Percentiles rank a stretch among this genome's conserved stretches.
phyloP scores from a whole-genome alignment of 1,140 invertebrate species.

The Diprion similis region DNA sequence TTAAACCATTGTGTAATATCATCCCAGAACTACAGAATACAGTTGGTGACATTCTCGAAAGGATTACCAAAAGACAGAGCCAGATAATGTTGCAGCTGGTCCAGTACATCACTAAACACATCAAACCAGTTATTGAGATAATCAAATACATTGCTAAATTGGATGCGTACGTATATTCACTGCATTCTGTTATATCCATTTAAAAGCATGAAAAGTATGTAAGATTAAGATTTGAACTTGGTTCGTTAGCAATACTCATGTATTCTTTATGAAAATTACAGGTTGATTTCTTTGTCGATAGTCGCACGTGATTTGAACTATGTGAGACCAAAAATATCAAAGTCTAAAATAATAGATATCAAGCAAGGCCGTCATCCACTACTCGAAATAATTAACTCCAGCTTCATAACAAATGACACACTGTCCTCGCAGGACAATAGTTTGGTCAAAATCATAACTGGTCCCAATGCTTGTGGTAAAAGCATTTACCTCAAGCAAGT shows the following conservation, averaged over 20 bases:
- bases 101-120: constrained; percentile 68
- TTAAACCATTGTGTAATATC: constrained; percentile 26
- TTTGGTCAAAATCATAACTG: constrained; percentile 81
- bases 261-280: constrained; percentile 51
- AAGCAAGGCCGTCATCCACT: constrained; percentile 81
- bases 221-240: background rate
- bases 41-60: constrained; percentile 77
- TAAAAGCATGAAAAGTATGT: background rate
- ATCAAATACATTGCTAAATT: constrained; percentile 73
- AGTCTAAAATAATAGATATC: constrained; percentile 70
- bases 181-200: background rate
- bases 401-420: constrained; percentile 79
- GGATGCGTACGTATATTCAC: constrained; percentile 69
- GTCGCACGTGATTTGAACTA: constrained; percentile 77
- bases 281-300: constrained; percentile 75
- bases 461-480: constrained; percentile 92
- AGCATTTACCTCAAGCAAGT: constrained; percentile 90
- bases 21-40: constrained; percentile 76
- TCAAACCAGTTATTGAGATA: constrained; percentile 66
- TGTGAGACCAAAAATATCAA: constrained; percentile 70
- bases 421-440: constrained; percentile 62
- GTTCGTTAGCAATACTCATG: background rate
- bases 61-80: constrained; percentile 79
- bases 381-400: constrained; percentile 70
- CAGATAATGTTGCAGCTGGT: constrained; percentile 76